Conservation (phyloP, 1,140 invertebrate species). For the Trachymyrmex septentrionalis region DNA sequence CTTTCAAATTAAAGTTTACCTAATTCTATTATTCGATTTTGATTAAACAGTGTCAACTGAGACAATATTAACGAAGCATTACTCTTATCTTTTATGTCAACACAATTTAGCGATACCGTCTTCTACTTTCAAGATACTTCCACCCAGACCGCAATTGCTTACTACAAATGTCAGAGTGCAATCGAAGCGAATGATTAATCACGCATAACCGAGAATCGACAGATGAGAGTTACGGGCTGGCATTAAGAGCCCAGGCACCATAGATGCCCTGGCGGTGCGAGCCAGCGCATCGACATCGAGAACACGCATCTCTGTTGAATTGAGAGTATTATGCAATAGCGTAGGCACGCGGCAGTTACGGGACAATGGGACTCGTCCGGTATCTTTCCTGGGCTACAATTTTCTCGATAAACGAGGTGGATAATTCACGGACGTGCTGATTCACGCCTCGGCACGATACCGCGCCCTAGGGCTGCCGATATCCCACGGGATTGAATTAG, state of each 20-base stretch:
- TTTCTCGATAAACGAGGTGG: conserved; percentile 74
- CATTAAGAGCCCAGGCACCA: conserved; percentile 41
- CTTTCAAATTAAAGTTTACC: not conserved
- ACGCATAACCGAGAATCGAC: conserved; percentile 58
- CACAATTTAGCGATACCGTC: not conserved
- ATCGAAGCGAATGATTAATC: conserved; percentile 57
- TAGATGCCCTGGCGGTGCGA: conserved; percentile 15
- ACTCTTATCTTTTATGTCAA: conserved; percentile 20
- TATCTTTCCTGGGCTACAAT: conserved; percentile 65
- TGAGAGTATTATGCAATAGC: conserved; percentile 54
- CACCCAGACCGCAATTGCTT: not conserved
- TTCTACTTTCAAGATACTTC: conserved; percentile 25
- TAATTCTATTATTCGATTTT: not conserved
- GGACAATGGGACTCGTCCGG: conserved; percentile 62
- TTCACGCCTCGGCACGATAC: conserved; percentile 68
- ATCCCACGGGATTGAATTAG: conserved; percentile 78
- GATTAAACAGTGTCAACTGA: not conserved
- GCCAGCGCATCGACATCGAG: conserved; percentile 29
- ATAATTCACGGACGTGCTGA: conserved; percentile 73
- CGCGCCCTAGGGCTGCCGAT: conserved; percentile 67
- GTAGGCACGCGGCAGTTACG: conserved; percentile 34
- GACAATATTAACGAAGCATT: not conserved
- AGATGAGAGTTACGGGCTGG: conserved; percentile 23
- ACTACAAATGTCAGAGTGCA: conserved; percentile 32
- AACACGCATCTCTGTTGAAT: conserved; percentile 32